Evolutionary conservation across 2,113 vertebrate species (phyloP), one percentile per base, ranked within the genome.

Genomic region (Charina bottae): DNA sequence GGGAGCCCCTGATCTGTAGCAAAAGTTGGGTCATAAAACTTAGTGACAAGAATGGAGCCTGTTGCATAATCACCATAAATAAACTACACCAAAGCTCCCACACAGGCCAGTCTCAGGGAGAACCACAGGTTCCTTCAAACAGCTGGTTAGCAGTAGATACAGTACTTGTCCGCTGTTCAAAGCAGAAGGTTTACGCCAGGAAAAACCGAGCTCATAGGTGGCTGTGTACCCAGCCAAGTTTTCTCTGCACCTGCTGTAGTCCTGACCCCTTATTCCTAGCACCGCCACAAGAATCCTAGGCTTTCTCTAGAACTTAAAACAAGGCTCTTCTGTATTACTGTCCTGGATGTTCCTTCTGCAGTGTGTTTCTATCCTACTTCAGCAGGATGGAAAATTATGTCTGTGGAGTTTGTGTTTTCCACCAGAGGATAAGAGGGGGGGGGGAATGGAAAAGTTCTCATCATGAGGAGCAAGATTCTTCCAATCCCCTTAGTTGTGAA

Each of bases 131-230:
- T 97, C 96, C 96, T 94, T 93, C 95, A 96, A 95, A 97, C 97
- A 97, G 96, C 96, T 97, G 97, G 94, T 97, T 78, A 91, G 53
- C 6, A 95, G 96, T 95, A 96, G 97, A 94, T 96, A 89, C 15
- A 42, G 96, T 97, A 96, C 96, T 94, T 97, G 93, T 96, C 97
- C 97, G 97, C 97, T 97, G 96, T 96, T 96, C 95, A 94, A 95
- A 68, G 85, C 97, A 97, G 96, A 95, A 68, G 93, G 95, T 97
- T 97, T 95, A 95, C 95, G 94, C 95, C 93, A 92, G 97, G 93
- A 96, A 96, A 49, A 95, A 90, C 94, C 97, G 95, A 97, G 95
- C 96, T 97, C 96, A 96, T 96, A 96, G 96, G 97, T 97, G 96
- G 96, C 94, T 26, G 15, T 53, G 9, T 90, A 95, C 91, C 13